Base-by-base conservation (phyloP, 2,888 invertebrate genomes). In the Griposia aprilina region DNA sequence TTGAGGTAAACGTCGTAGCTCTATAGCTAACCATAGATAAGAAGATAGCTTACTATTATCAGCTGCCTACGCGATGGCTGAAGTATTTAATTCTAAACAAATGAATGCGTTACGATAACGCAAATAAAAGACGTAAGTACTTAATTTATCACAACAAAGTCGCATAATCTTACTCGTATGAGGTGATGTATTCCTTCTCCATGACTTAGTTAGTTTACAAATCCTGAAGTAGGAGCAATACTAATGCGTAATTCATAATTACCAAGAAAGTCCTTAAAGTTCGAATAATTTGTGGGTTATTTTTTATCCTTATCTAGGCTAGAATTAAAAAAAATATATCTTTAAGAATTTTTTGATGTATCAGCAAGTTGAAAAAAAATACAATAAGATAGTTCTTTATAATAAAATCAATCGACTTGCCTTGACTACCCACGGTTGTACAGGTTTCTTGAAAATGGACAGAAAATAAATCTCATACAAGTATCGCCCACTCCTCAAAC, bases 41-140 rank as follows among this genome's bases (percentile, higher is more conserved):
- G 41, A 68, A 30, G 6, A 50, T 30, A 63, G 68, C 83, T 83
- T 83, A 63, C 6, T 57, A 30, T n/a, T 79, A 80, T 84, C 80
- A 84, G 67, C 50, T 70, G 7, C 45, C 52, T 59, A 68, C 45
- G 85, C 82, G n/a, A 57, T 55, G 30, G 67, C 59, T 81, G 48
- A 55, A 85, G 76, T 63, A 55, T 59, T 59, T 63, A 85, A 84
- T 70, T 26, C 82, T 59, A 50, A 71, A 55, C 82, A 82, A 82
- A 85, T 68, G 52, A 75, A 63, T 36, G n/a, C 36, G 26, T 65
- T 73, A 73, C 36, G 62, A 50, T 85, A 62, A 55, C 23, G n/a
- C 48, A 71, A 85, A 59, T 52, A 71, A 76, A 82, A 81, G 71
- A 67, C 76, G 48, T 41, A 63, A 50, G n/a, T 71, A 63, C 55